A percentile compares a stretch with the other conserved stretches of the same genome.
Conservation (phyloP, 2,888 invertebrate genomes). For the Agrotis puta region DNA sequence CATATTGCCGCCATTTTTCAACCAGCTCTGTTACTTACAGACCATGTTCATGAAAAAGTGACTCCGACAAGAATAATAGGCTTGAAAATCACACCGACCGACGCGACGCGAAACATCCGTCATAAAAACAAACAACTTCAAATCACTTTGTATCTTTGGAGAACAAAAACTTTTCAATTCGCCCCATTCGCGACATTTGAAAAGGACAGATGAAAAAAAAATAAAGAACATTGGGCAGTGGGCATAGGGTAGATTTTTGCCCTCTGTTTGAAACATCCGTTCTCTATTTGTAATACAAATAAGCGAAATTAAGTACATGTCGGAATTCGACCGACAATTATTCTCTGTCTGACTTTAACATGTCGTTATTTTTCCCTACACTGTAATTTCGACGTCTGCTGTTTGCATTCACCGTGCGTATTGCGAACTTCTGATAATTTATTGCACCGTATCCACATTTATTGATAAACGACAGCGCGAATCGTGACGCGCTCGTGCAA, state of each 20-base stretch:
- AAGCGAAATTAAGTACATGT: conserved; percentile 82
- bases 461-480: conserved; percentile 79
- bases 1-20: conserved; percentile 41
- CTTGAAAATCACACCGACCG: conserved; percentile 55
- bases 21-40: conserved; percentile 34
- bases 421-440: conserved; percentile 80
- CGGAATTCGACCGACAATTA: conserved; percentile 80
- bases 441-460: conserved; percentile 80
- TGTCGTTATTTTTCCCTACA: conserved; percentile 80
- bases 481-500: conserved; percentile 69
- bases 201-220: conserved; percentile 46
- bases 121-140: conserved; percentile 62
- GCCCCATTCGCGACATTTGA: conserved; percentile 38
- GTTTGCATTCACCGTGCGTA: conserved; percentile 79
- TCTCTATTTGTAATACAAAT: conserved; percentile 77
- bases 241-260: conserved; percentile 36
- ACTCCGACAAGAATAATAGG: conserved; percentile 56
- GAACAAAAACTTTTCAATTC: conserved; percentile 58
- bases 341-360: conserved; percentile 79
- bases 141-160: conserved; percentile 63
- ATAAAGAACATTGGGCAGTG: conserved; percentile 14
- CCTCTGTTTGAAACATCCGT: conserved; percentile 45
- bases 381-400: conserved; percentile 82
- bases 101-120: conserved; percentile 59
- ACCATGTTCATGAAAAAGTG: conserved; percentile 52